A percentile compares a stretch with the other conserved stretches of the same genome.
Conservation (phyloP, 2,888 invertebrate genomes). For the Lamellibrachia satsuma region DNA sequence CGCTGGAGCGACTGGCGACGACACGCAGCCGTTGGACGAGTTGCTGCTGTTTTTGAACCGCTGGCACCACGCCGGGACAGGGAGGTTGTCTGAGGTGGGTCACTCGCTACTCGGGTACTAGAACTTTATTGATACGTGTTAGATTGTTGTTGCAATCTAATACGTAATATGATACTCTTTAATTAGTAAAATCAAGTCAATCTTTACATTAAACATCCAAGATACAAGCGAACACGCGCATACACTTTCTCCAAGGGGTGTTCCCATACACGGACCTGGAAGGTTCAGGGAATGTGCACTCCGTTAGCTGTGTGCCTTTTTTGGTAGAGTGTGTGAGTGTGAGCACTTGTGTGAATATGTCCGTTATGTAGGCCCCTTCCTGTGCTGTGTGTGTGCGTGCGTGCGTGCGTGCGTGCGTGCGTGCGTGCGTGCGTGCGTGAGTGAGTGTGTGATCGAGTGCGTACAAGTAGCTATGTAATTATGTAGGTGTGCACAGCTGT, state of each 20-base stretch:
- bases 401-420: background rate
- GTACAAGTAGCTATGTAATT: too few relatives aligned
- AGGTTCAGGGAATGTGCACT: too few relatives aligned
- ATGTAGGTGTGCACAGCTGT: too few relatives aligned
- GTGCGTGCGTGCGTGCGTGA: background rate
- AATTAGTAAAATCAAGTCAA: background rate
- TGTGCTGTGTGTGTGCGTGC: too few relatives aligned
- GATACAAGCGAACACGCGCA: background rate
- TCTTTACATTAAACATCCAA: background rate
- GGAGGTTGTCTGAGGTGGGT: background rate
- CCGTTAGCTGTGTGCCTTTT: too few relatives aligned
- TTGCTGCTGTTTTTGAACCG: background rate
- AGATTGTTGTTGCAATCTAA: background rate
- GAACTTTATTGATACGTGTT: background rate
- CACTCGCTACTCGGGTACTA: background rate
- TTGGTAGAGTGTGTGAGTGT: background rate
- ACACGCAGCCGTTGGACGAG: background rate
- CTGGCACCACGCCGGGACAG: background rate
- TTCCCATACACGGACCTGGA: too few relatives aligned
- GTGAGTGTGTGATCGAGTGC: too few relatives aligned
- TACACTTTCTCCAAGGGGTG: background rate
- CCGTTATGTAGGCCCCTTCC: too few relatives aligned
- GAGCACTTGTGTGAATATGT: too few relatives aligned
- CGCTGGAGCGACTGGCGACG: background rate
- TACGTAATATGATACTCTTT: background rate